A percentile compares a stretch with the other conserved stretches of the same genome.
phyloP scores from a whole-genome alignment of 2,888 invertebrate species.

The Spilarctia lutea region DNA sequence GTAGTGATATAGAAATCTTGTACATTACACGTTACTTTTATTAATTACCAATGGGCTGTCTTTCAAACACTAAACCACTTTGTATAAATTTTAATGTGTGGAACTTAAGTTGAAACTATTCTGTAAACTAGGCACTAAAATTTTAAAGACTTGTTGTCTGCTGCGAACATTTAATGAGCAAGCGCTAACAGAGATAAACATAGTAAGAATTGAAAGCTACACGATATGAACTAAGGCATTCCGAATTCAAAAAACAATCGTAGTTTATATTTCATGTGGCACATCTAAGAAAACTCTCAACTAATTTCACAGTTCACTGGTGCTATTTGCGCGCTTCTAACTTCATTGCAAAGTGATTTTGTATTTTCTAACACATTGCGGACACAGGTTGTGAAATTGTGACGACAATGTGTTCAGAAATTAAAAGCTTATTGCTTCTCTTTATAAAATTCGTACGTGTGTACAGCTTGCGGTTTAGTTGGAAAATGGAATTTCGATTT shows the following conservation, averaged over 20 bases:
- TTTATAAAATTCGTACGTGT: constrained; percentile 48
- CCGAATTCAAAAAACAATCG: constrained; percentile 62
- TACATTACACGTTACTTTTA: not conserved
- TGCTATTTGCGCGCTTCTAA: constrained; percentile 79
- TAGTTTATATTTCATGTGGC: constrained; percentile 71
- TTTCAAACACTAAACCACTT: not conserved
- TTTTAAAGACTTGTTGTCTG: too few species aligned
- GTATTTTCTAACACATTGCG: constrained; percentile 62
- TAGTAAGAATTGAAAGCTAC: too few species aligned
- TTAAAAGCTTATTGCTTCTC: constrained; percentile 51
- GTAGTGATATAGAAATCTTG: too few species aligned
- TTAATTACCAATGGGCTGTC: not conserved
- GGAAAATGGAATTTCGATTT: constrained; percentile 29
- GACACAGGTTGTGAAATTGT: constrained; percentile 64
- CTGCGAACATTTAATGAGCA: too few species aligned
- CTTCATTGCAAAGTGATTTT: constrained; percentile 85
- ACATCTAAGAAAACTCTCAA: constrained; percentile 75
- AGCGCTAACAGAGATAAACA: too few species aligned
- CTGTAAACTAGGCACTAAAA: not conserved
- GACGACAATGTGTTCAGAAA: constrained; percentile 53
- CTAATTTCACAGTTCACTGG: constrained; percentile 83
- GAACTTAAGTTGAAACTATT: not conserved
- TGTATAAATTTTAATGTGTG: not conserved
- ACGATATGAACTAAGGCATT: constrained; percentile 16
- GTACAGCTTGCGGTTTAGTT: constrained; percentile 27